These are phyloP conservation scores for Dysidea cf. avara DNA, from an alignment of 37 sponge, comb jelly and placozoan genomes.

Conservation along the genomic window DNA sequence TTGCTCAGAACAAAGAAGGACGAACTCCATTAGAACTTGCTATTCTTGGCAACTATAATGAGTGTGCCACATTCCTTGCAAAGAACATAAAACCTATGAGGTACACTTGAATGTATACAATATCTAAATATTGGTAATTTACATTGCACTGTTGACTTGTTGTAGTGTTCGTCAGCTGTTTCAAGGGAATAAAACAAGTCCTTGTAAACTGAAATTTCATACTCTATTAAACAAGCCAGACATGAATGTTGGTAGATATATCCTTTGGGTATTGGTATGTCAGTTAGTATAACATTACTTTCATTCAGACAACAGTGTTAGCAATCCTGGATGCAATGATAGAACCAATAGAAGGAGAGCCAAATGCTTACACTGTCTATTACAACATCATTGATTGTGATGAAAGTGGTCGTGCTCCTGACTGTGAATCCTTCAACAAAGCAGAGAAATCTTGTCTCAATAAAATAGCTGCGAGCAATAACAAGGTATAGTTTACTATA, in stretches of 20 bases:
- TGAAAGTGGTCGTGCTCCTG: conserved; percentile 45
- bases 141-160: too few relatives aligned
- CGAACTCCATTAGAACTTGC: conserved; percentile 56
- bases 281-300: too few relatives aligned
- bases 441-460: conserved; percentile 58
- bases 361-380: conserved; percentile 30
- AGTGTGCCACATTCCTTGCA: conserved; percentile 30
- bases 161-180: too few relatives aligned
- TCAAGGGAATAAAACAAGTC: too few relatives aligned
- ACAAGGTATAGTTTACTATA: conserved; percentile 37
- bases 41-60: conserved; percentile 20
- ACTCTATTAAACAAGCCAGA: too few relatives aligned
- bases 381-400: conserved; percentile 67
- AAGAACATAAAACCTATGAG: conserved; percentile 30
- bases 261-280: too few relatives aligned
- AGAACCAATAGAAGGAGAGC: conserved; percentile 28
- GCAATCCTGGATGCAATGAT: conserved; percentile 71
- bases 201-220: too few relatives aligned
- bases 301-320: conserved; percentile 40
- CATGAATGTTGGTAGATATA: too few relatives aligned
- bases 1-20: conserved; percentile 20
- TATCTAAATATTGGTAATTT: too few relatives aligned
- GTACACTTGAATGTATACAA: background rate
- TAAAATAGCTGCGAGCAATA: conserved; percentile 60
- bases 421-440: conserved; percentile 29